Conservation (phyloP, 2,888 invertebrate species). For the Steinernema scapterisci region DNA sequence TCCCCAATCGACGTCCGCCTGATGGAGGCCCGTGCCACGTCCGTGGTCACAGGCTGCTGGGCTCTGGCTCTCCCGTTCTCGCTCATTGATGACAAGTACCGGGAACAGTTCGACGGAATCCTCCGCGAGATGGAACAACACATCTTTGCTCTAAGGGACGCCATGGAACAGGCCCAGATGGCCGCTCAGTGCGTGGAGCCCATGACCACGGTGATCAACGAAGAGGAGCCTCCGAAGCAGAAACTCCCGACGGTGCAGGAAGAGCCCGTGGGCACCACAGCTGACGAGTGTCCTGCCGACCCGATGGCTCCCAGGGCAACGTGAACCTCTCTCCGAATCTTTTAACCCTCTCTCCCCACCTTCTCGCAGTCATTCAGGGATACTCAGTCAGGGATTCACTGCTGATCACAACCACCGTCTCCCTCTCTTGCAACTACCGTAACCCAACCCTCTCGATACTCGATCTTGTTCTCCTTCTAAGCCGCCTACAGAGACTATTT, state of each 20-base stretch:
- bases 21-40: conserved; percentile 59
- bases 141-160: conserved; percentile 45
- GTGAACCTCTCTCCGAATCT: background rate
- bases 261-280: background rate
- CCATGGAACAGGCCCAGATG: conserved; percentile 43
- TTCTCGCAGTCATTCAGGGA: conserved; percentile 25
- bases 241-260: background rate
- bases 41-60: conserved; percentile 58
- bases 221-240: background rate
- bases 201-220: conserved; percentile 1
- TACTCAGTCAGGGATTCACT: conserved; percentile 2
- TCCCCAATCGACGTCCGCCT: conserved; percentile 55
- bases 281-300: conserved; percentile 7
- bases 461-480: background rate
- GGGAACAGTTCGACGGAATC: conserved; percentile 34
- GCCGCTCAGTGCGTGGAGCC: conserved; percentile 27
- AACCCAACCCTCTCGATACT: conserved; percentile 8
- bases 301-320: background rate
- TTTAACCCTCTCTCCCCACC: background rate
- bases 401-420: conserved; percentile 17
- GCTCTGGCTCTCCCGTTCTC: conserved; percentile 48
- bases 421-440: conserved; percentile 1
- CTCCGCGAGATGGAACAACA: conserved; percentile 50
- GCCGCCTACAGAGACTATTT: conserved; percentile 12
- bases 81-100: background rate